Evolutionary conservation across 2,888 invertebrate genomes (phyloP), one percentile per base, ranked within the genome.

Genomic region (Thalpophila matura): DNA sequence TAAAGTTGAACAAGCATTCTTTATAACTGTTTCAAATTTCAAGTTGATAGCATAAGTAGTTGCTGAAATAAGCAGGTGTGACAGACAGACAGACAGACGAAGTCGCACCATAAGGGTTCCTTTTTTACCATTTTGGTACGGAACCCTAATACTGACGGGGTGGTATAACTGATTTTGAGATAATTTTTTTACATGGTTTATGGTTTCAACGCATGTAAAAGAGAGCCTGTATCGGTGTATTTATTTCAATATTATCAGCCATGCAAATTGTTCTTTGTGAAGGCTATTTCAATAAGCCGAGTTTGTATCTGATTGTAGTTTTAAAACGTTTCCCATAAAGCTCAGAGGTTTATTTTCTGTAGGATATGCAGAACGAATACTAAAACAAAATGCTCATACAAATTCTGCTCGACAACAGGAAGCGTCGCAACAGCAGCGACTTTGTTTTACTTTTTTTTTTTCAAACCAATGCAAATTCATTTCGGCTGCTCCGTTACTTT

Each of bases 381-480:
- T 47, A 47, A 70, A 74, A 51, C 43, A 51, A 74, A 71, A 68
- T 49, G 47, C 35, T 53, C 43, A 61, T 60, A 56, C 43, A 55
- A 60, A 73, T 58, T 67, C 60, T 45, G 7, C 49, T 55, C 27
- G 24, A 58, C 61, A 59, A 46, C 60, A 47, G 60, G 40, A 59
- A 57, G 43, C 27, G 40, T 60, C 38, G 47, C 54, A 35, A 43
- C 53, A 42, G 46, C 18, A 64, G 43, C n/a, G n/a, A n/a, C 47
- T 50, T 46, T 59, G 53, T 56, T 53, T 14, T 18, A 4, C 33
- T 14, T 45, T 54, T 63, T n/a, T 65, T 40, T 57, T 76, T 66
- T 50, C 27, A 53, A 59, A 67, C 53, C 57, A 46, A 47, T 65
- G 47, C 60, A 68, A 72, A 72, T 73, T 51, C 14, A 43, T 76